phyloP scores from a whole-genome alignment of 2,888 invertebrate genomes.

The Aspidiotus rigidus region DNA sequence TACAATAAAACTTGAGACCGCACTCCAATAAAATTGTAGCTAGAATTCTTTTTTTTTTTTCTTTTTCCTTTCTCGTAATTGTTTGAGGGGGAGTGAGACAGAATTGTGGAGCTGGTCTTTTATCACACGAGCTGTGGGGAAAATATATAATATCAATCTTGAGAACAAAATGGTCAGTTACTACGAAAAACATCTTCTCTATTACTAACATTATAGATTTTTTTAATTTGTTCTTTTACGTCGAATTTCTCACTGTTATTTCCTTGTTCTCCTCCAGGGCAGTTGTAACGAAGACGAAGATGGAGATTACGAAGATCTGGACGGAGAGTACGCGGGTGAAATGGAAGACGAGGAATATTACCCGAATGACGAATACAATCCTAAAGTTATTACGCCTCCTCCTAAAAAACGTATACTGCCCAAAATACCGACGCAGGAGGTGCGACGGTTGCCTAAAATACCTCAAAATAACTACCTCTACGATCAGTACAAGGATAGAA shows the following conservation, averaged over 20 bases:
- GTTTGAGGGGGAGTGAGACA: too few species aligned
- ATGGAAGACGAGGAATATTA: constrained; percentile 11
- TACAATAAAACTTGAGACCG: too few species aligned
- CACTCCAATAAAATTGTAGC: too few species aligned
- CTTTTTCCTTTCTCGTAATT: too few species aligned
- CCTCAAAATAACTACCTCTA: constrained; percentile 9
- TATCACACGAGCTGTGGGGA: too few species aligned
- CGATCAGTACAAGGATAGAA: constrained; percentile 9
- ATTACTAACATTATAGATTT: too few species aligned
- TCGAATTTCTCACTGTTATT: not conserved
- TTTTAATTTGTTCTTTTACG: too few species aligned
- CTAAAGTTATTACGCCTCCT: constrained; percentile 9
- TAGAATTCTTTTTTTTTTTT: too few species aligned
- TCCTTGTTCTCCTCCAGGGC: constrained; percentile 1
- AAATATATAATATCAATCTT: too few species aligned
- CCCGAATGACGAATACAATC: constrained; percentile 12
- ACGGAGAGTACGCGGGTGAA: constrained; percentile 23
- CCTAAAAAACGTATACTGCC: constrained; percentile 19
- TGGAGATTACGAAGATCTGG: constrained; percentile 28
- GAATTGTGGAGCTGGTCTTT: too few species aligned
- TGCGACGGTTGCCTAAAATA: not conserved
- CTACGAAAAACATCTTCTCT: too few species aligned
- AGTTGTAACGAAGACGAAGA: constrained; percentile 26
- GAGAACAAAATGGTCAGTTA: too few species aligned
- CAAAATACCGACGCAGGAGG: constrained; percentile 13